Conservation (phyloP, 2,113 vertebrate species). For the Neogobius melanostomus region DNA sequence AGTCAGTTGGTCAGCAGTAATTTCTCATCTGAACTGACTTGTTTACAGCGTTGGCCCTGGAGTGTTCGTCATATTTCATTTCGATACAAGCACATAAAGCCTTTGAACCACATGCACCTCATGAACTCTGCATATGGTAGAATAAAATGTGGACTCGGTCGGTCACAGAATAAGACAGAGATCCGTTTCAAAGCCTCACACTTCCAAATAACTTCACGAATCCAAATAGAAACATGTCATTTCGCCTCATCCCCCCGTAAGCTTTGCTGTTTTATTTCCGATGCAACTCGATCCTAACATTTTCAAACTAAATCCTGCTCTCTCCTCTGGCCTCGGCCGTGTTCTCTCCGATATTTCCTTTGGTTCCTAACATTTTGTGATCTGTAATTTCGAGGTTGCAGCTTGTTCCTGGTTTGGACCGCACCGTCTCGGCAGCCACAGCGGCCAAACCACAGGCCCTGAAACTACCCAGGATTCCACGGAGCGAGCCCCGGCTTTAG, state of each 20-base stretch:
- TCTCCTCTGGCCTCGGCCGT: not conserved
- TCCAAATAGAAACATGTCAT: not conserved
- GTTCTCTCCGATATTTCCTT: conserved; percentile 9
- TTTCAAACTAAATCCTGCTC: not conserved
- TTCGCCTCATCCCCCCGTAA: not conserved
- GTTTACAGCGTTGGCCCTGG: too few species aligned
- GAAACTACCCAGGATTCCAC: conserved; percentile 60
- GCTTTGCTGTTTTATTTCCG: not conserved
- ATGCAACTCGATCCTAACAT: conserved; percentile 5
- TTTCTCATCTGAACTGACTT: too few species aligned
- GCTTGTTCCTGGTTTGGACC: conserved; percentile 54
- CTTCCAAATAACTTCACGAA: not conserved
- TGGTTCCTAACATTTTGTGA: conserved; percentile 35
- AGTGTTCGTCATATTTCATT: too few species aligned
- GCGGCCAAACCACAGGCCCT: conserved; percentile 56
- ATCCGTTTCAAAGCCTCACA: too few species aligned
- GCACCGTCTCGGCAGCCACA: conserved; percentile 39
- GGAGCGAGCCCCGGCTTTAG: conserved; percentile 32
- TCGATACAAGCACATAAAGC: too few species aligned
- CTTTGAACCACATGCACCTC: too few species aligned
- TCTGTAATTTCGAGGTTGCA: conserved; percentile 47
- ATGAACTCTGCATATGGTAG: too few species aligned
- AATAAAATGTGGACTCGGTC: too few species aligned
- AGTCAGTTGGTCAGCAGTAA: too few species aligned
- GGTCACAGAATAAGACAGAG: too few species aligned